Evolutionary conservation across 2,113 vertebrate genomes (phyloP).

Genomic region (Saccopteryx bilineata): DNA sequence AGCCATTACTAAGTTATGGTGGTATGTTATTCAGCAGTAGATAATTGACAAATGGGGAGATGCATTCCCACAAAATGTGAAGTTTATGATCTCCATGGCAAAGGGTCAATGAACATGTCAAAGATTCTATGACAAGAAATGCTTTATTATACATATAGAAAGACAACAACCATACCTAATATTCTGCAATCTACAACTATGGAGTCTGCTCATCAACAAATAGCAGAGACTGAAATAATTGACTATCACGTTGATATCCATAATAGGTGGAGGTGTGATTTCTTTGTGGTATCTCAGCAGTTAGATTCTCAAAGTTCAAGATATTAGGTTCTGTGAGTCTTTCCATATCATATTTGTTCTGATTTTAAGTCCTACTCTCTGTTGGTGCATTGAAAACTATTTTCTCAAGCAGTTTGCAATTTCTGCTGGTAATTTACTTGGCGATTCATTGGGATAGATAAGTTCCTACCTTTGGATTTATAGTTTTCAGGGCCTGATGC

Average conservation of each 20-base stretch:
- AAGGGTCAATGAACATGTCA: neutral
- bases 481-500: conserved; percentile 67
- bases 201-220: neutral
- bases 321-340: neutral
- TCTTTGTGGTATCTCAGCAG: conserved; percentile 42
- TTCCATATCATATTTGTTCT: neutral
- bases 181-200: neutral
- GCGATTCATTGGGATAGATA: conserved; percentile 47
- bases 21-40: neutral
- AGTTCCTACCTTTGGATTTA: conserved; percentile 75
- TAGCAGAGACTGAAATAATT: neutral
- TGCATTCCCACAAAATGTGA: neutral
- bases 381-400: conserved; percentile 41
- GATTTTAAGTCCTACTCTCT: conserved; percentile 33
- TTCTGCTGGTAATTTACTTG: conserved; percentile 64
- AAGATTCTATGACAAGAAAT: neutral
- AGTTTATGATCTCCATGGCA: neutral
- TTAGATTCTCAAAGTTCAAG: conserved; percentile 33
- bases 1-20: neutral
- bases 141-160: conserved; percentile 23
- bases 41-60: neutral
- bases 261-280: neutral
- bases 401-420: conserved; percentile 62
- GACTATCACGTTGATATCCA: neutral
- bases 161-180: neutral